Evolutionary conservation across 2,797 vertebrate species (phyloP).

Genomic region (Trichosurus vulpecula): DNA sequence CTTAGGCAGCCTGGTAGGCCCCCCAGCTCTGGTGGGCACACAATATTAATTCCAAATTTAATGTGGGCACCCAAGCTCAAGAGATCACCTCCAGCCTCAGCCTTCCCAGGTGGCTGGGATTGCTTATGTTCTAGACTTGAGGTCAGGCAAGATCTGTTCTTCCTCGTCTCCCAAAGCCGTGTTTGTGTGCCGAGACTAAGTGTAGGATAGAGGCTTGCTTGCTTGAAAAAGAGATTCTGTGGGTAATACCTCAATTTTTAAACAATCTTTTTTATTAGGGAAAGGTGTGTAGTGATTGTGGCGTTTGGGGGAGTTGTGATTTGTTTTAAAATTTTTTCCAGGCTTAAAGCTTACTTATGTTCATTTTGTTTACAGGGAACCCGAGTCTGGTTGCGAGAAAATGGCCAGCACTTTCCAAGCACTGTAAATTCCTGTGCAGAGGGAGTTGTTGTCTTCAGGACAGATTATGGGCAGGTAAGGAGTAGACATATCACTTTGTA

Average conservation of each 20-base stretch:
- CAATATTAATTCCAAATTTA: neutral
- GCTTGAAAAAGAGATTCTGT: neutral
- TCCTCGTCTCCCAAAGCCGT: neutral
- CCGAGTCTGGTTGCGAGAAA: conserved; percentile 96
- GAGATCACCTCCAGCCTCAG: neutral
- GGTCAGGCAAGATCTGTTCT: neutral
- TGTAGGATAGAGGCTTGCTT: neutral
- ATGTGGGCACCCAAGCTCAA: neutral
- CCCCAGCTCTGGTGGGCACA: neutral
- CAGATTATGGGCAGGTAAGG: conserved; percentile 96
- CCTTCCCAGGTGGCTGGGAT: neutral
- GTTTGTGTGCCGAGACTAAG: neutral
- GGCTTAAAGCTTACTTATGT: conserved; percentile 13
- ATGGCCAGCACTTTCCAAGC: conserved; percentile 93
- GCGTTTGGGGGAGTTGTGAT: conserved; percentile 7
- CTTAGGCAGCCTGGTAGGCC: neutral
- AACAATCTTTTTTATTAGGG: neutral
- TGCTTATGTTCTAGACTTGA: neutral
- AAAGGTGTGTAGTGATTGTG: neutral
- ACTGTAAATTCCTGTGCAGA: conserved; percentile 94
- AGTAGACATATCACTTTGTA: neutral
- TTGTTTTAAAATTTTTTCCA: neutral
- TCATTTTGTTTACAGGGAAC: conserved; percentile 88
- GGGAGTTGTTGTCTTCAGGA: conserved; percentile 92
- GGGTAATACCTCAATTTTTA: neutral